Evolutionary conservation across 2,797 vertebrate species (phyloP).

Genomic region (Eulemur albifrons): DNA sequence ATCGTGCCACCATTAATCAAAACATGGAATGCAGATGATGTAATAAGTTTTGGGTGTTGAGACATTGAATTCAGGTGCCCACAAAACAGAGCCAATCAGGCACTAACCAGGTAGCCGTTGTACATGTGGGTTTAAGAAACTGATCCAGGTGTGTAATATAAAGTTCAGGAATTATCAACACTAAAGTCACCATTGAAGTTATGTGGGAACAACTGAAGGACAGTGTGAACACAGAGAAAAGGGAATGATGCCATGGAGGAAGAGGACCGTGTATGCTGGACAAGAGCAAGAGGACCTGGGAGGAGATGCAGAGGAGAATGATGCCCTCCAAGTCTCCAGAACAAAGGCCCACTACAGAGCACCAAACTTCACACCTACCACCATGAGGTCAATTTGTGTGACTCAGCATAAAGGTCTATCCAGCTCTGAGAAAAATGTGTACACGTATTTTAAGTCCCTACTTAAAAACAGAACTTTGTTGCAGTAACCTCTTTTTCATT

Average conservation of each 20-base stretch:
- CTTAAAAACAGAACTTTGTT: neutral
- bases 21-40: neutral
- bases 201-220: neutral
- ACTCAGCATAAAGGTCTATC: neutral
- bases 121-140: neutral
- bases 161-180: neutral
- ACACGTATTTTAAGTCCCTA: neutral
- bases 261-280: neutral
- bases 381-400: neutral
- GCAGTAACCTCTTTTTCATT: neutral
- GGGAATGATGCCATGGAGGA: neutral
- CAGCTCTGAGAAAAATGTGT: neutral
- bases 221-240: neutral
- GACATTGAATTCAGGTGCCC: neutral
- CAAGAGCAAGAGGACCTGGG: neutral
- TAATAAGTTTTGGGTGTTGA: neutral
- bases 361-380: neutral
- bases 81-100: neutral
- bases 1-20: neutral
- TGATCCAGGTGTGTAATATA: neutral
- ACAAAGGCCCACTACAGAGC: neutral
- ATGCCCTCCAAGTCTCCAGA: neutral
- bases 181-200: neutral
- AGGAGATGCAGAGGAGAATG: neutral
- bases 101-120: neutral